These are phyloP conservation scores for Heliconius himera DNA, from an alignment of 1,140 invertebrate species.

Conservation along the genomic window DNA sequence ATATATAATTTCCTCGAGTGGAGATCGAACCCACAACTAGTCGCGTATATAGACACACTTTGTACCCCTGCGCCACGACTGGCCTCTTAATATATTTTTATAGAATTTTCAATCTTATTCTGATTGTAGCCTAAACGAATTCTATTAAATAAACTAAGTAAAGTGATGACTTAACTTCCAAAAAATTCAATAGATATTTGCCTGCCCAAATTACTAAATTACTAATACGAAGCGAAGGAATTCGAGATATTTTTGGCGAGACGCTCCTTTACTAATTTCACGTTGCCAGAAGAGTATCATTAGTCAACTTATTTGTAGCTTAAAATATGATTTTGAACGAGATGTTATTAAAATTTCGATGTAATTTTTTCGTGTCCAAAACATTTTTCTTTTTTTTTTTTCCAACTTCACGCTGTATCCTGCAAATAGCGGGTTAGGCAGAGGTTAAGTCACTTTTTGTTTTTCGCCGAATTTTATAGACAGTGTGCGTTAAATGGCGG, in stretches of 20 bases:
- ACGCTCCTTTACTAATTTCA: constrained; percentile 21
- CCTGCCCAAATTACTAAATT: constrained; percentile 16
- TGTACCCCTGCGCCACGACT: too few relatives aligned
- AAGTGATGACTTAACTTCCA: not conserved
- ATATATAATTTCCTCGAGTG: too few relatives aligned
- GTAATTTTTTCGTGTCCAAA: too few relatives aligned
- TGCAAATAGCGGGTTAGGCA: too few relatives aligned
- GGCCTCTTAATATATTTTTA: not conserved
- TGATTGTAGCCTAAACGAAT: not conserved
- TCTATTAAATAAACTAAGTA: not conserved
- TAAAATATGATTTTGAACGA: not conserved
- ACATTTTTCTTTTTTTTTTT: too few relatives aligned
- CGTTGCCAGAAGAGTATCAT: constrained; percentile 32
- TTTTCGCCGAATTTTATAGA: too few relatives aligned
- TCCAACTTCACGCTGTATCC: too few relatives aligned
- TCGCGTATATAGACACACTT: too few relatives aligned
- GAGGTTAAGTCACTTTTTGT: too few relatives aligned
- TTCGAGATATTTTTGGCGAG: constrained; percentile 41
- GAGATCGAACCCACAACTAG: too few relatives aligned
- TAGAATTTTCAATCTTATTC: not conserved
- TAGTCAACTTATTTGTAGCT: constrained; percentile 33
- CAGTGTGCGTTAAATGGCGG: too few relatives aligned
- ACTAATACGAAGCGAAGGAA: constrained; percentile 24
- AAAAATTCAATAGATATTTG: not conserved
- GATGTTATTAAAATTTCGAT: too few relatives aligned